Evolutionary conservation across 2,797 vertebrate species (phyloP).

Genomic region (Atherinosoma microstoma): DNA sequence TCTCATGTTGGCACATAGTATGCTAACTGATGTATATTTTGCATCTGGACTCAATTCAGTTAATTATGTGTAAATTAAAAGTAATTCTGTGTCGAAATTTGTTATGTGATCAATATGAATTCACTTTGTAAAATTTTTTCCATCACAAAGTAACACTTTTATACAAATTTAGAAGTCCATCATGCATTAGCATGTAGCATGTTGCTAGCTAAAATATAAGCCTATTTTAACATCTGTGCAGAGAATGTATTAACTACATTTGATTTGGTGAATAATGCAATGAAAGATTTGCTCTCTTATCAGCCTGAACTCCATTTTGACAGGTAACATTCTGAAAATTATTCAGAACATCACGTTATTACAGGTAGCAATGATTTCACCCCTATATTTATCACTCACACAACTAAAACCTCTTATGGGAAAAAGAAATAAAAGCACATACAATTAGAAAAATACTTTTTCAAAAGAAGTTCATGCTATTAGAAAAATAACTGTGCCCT

Average conservation of each 20-base stretch:
- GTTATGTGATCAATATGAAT: not conserved
- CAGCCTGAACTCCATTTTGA: conserved; percentile 28
- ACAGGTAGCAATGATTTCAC: not conserved
- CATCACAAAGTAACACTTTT: not conserved
- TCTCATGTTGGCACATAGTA: not conserved
- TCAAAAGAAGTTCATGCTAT: conserved; percentile 34
- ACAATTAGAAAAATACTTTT: conserved; percentile 58
- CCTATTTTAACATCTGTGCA: not conserved
- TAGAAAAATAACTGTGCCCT: conserved; percentile 63
- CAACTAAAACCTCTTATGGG: conserved; percentile 20
- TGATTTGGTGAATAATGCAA: not conserved
- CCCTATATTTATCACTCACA: conserved; percentile 9
- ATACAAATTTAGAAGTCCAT: not conserved
- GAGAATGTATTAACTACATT: not conserved
- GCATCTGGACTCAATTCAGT: too few relatives aligned
- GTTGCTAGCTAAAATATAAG: not conserved
- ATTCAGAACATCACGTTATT: conserved; percentile 1
- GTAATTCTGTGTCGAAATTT: not conserved
- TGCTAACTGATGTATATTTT: not conserved
- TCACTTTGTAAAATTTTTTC: not conserved
- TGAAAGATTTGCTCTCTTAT: conserved; percentile 5
- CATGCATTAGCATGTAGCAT: not conserved
- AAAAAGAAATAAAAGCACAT: conserved; percentile 5
- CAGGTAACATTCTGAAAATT: conserved; percentile 23
- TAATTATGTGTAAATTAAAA: not conserved